Evolutionary conservation across 1,140 invertebrate genomes (phyloP), one percentile per base, ranked within the genome.

Genomic region (Pollicipes pollicipes): DNA sequence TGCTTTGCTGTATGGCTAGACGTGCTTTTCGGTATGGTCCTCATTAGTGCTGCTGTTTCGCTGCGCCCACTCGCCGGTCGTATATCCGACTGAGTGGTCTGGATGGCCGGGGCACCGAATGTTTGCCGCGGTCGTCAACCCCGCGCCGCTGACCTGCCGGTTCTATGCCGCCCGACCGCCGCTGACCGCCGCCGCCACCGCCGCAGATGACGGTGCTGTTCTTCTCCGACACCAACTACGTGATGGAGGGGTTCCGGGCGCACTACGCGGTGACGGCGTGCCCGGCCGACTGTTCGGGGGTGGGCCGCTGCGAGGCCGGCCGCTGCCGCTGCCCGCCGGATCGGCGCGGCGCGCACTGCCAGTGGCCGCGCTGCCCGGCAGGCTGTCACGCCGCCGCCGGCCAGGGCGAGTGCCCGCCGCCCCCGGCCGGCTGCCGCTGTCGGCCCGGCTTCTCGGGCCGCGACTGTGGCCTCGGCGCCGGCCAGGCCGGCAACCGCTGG

Each of bases 141-240:
- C n/a, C n/a, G n/a, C n/a, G n/a, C n/a, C n/a, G n/a, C n/a, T n/a
- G n/a, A n/a, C n/a, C n/a, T n/a, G n/a, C n/a, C n/a, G n/a, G n/a
- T n/a, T n/a, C n/a, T n/a, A n/a, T n/a, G n/a, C n/a, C n/a, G n/a
- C n/a, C n/a, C n/a, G n/a, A n/a, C n/a, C n/a, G n/a, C n/a, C n/a
- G n/a, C n/a, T n/a, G n/a, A n/a, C n/a, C n/a, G n/a, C n/a, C n/a
- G n/a, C n/a, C n/a, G n/a, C n/a, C 45, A 21, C 17, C 17, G 10
- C 45, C 45, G 21, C 45, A 58, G 85, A 97, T 97, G 93, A 81
- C 97, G 76, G 88, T 97, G 76, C 84, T 96, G 70, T 81, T 97
- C 72, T 97, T 95, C 78, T 95, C 91, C 82, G 93, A 97, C 80
- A 93, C 91, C 68, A 97, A 97, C 82, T 96, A 97, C 82, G 89